phyloP scores from a whole-genome alignment of 2,888 invertebrate genomes.

The Liodrosophila aerea region DNA sequence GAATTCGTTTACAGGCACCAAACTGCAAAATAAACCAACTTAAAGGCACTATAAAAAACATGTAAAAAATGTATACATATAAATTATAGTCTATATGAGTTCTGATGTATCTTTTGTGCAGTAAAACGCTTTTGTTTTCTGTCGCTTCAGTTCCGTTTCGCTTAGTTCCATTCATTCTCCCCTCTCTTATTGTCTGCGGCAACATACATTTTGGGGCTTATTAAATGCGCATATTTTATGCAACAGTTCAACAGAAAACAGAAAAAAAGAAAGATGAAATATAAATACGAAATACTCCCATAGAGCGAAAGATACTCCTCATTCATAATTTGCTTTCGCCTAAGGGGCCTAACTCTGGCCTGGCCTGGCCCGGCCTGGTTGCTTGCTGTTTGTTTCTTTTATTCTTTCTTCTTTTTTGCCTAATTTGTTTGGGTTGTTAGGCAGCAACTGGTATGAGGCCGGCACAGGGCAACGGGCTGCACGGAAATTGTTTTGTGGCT shows the following conservation, averaged over 20 bases:
- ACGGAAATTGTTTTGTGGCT: slow-evolving; percentile 70
- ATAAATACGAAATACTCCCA: too few relatives aligned
- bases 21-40: slow-evolving; percentile 66
- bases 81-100: slow-evolving; percentile 8
- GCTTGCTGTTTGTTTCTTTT: slow-evolving; percentile 14
- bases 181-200: slow-evolving; percentile 29
- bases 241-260: slow-evolving; percentile 41
- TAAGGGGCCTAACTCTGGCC: slow-evolving; percentile 24
- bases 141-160: slow-evolving; percentile 34
- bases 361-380: slow-evolving; percentile 19
- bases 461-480: slow-evolving; percentile 21
- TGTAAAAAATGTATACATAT: slow-evolving; percentile 5
- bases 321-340: slow-evolving; percentile 55
- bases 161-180: slow-evolving; percentile 51
- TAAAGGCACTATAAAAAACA: slow-evolving; percentile 28
- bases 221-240: slow-evolving; percentile 75
- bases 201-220: slow-evolving; percentile 61
- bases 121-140: slow-evolving; percentile 49
- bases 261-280: slow-evolving; percentile 6
- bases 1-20: slow-evolving; percentile 77
- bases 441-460: slow-evolving; percentile 22
- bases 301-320: slow-evolving; percentile 28
- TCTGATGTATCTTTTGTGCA: slow-evolving; percentile 37
- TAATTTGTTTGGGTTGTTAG: slow-evolving; percentile 67
- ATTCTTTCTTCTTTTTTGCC: slow-evolving; percentile 36